These are phyloP conservation scores for Cercopithecus mona DNA, from an alignment of 2,113 vertebrate species.

Conservation along the genomic window DNA sequence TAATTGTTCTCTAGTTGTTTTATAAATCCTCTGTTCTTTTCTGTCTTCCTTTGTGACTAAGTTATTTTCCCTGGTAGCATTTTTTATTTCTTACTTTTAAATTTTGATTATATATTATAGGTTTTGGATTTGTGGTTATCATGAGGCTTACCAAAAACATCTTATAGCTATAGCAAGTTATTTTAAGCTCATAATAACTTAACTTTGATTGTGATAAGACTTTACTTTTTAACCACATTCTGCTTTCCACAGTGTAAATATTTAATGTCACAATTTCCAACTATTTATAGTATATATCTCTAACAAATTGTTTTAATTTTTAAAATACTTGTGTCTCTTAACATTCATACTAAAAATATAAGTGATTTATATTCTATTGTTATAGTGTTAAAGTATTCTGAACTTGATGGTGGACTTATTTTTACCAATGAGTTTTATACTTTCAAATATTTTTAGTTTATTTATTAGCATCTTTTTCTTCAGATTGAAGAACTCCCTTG, in stretches of 20 bases:
- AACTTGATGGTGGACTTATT: neutral
- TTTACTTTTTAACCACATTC: neutral
- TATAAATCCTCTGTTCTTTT: neutral
- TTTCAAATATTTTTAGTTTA: neutral
- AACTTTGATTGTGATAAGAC: neutral
- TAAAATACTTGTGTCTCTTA: neutral
- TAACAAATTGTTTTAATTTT: neutral
- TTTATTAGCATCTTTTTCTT: neutral
- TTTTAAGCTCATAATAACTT: neutral
- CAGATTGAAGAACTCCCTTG: neutral
- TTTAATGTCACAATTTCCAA: neutral
- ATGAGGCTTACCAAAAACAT: neutral
- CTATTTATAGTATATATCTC: neutral
- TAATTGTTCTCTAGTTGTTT: neutral
- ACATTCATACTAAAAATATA: neutral
- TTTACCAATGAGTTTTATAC: neutral
- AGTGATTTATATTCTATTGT: neutral
- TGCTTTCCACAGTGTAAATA: neutral
- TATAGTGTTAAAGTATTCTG: neutral
- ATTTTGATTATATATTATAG: neutral
- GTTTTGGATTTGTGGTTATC: neutral
- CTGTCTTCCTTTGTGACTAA: neutral
- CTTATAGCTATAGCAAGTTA: neutral
- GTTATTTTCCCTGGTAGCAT: neutral
- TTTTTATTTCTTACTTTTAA: neutral